Evolutionary conservation across 2,888 invertebrate genomes (phyloP), one percentile per base, ranked within the genome.

Genomic region (Acanthococcus lagerstroemiae): DNA sequence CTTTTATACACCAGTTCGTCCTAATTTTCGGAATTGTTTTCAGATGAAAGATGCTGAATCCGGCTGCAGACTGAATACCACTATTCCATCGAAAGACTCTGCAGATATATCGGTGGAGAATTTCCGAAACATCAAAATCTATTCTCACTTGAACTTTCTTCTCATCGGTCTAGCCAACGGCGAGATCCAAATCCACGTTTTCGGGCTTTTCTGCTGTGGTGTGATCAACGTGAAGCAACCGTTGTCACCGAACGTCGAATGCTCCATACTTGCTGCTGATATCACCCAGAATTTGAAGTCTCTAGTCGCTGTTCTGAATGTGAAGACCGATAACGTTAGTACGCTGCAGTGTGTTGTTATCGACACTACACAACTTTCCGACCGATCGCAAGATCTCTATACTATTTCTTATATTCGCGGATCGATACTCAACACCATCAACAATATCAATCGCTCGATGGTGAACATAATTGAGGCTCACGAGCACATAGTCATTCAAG

Each of bases 381-480:
- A 83, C n/a, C 82, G 83, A 73, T 80, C 82, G 65, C 80, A 81
- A 72, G 87, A 89, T 74, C 78, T 90, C 44, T 85, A 85, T 74
- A 77, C 84, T 24, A 78, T 91, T 52, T 87, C 90, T 1, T 79
- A 83, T 54, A 88, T 87, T 74, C 85, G 88, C 76, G 84, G 86
- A 6, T 84, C 87, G 73, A 81, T 91, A 26, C 67, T 72, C n/a
- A 77, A 85, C 71, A 81, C 91, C 46, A 79, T 88, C 73, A 82
- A 83, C 73, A 81, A 81, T 70, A 74, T 91, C 30, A 84, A 85
- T 65, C 84, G 85, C 71, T 89, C 90, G 0, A 86, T 92, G 77
- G 82, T 84, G 71, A 86, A 87, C 6, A 86, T 93, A 70, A 85
- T 83, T 45, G 95, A 95, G 77, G 89, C 93, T 0, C 95, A 94